Base-by-base conservation (phyloP, 2,888 invertebrate genomes). In the Coenonympha arcania region DNA sequence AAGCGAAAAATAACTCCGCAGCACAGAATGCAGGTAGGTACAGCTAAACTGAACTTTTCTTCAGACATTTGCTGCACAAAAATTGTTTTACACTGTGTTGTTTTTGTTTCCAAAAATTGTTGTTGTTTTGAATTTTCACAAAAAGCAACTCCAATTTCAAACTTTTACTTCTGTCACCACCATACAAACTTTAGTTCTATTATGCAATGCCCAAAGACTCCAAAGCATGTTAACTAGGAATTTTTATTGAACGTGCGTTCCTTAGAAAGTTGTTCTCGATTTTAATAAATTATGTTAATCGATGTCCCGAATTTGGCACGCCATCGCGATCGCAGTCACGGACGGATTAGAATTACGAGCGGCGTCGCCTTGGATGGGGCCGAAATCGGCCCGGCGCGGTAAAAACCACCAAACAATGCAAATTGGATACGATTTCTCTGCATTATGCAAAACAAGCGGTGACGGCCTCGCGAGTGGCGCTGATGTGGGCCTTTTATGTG, bases 401-500 rank as follows among this genome's bases (percentile, higher is more conserved):
- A 30, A 24, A 22, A 28, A 45, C 18, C 36, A 8, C 13, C n/a
- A 19, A 36, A 28, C 31, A 24, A 47, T 33, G 31, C 33, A 40
- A 33, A 40, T 40, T n/a, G 11, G 3, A 20, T 31, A 16, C 39
- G 39, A 33, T 33, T 39, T 47, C 24, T 33, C 28, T 24, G 22
- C 39, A 40, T 33, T 47, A 22, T 47, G 36, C 19, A 18, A 31
- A 46, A 5, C 16, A 9, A 13, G 26, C 8, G n/a, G 20, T 9
- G 18, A 13, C 31, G 24, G 6, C 15, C 37, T 20, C 3, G n/a
- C n/a, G n/a, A 3, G 37, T 20, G 22, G 37, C 13, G 37, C 11
- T n/a, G n/a, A n/a, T n/a, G n/a, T n/a, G n/a, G n/a, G n/a, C n/a
- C n/a, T n/a, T n/a, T n/a, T n/a, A n/a, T n/a, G n/a, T n/a, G n/a